Evolutionary conservation across 2,797 vertebrate species (phyloP), one percentile per base, ranked within the genome.

Genomic region (Erethizon dorsatum): DNA sequence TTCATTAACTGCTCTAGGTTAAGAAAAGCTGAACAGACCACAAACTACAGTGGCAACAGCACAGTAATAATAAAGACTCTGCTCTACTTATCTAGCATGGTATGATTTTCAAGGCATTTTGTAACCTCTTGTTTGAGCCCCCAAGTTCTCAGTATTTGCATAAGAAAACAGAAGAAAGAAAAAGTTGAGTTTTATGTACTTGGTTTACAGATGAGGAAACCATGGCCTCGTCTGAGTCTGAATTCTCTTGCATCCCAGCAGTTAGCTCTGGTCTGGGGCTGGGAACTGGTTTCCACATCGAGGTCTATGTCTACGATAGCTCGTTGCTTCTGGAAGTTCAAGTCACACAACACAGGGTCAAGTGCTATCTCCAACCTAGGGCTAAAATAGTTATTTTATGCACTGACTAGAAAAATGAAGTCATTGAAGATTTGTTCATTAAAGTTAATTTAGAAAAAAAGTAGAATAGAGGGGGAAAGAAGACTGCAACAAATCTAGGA

Each of bases 1-100:
- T 88, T 92, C 82, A 84, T 96, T 96, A 96, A 94, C 41, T 90
- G 17, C 12, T 91, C 33, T 94, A 52, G 37, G 78, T 86, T 90
- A 92, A 95, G 85, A 88, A 93, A 92, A 92, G 37, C 50, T 75
- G 83, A 95, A 7, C 50, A 85, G 56, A 86, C 26, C 47, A 86
- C 73, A 93, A 90, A 90, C 85, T 65, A 94, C 59, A 92, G 95
- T 75, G 79, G 83, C 47, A 90, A 90, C 13, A 95, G 80, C 59
- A 79, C 7, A 78, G 56, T 59, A 90, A 65, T 84, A 73, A 83
- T 88, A 61, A 83, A 6, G 91, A 78, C 6, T 52, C 24, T 52
- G 47, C 24, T 56, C 28, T 17, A 18, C 79, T 95, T 54, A 69
- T 79, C 6, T 26, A 37, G 14, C 12, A 75, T 2, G 5, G 57